Evolutionary conservation across 2,113 vertebrate species (phyloP).

Genomic region (Cephalopholis sonnerati): DNA sequence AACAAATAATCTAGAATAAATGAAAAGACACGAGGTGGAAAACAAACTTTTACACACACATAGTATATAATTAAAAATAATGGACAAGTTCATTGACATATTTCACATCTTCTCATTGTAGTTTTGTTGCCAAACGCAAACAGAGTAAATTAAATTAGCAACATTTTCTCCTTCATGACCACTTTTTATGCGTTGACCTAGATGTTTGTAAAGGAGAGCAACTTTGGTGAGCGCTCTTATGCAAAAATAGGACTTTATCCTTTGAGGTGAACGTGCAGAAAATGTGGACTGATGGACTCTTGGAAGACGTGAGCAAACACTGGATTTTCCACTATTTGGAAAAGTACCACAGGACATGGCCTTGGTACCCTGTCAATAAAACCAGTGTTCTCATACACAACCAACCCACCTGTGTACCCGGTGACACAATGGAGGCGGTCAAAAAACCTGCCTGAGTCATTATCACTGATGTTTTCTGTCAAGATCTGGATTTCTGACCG

Average conservation of each 20-base stretch:
- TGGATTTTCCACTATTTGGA: constrained; percentile 49
- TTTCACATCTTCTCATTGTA: not conserved
- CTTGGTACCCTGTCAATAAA: constrained; percentile 71
- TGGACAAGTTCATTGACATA: not conserved
- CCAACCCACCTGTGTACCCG: not conserved
- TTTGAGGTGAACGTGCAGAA: constrained; percentile 51
- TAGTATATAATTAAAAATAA: not conserved
- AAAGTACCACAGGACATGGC: constrained; percentile 65
- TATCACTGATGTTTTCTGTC: not conserved
- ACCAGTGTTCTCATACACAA: constrained; percentile 19
- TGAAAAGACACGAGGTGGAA: not conserved
- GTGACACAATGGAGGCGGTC: not conserved
- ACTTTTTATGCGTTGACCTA: not conserved
- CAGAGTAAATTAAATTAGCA: no score
- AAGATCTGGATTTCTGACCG: not conserved
- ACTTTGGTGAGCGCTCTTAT: constrained; percentile 13
- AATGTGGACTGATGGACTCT: constrained; percentile 66
- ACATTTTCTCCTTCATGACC: not conserved
- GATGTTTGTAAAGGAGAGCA: not conserved
- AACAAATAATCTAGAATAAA: not conserved
- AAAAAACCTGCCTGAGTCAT: constrained; percentile 19
- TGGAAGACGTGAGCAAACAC: constrained; percentile 68
- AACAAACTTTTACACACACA: not conserved
- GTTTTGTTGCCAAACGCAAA: not conserved
- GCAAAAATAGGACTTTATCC: constrained; percentile 61